Base-by-base conservation (phyloP, 2,888 invertebrate genomes). In the Drosophila trichaetosa region DNA sequence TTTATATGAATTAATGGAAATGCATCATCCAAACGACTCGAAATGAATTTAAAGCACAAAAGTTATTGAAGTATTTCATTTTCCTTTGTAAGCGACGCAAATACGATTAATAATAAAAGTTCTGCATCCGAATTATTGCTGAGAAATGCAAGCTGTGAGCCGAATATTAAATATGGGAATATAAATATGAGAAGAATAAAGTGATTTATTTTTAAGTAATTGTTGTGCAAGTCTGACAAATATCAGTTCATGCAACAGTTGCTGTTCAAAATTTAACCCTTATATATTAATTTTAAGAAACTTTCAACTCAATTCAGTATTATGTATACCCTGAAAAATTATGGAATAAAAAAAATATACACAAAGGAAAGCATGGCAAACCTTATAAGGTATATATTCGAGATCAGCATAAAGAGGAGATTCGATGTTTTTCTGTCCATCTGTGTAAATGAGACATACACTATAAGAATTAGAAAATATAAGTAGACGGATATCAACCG, bases 1-100 rank as follows among this genome's bases (percentile, higher is more conserved):
- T 85, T 86, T 86, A 85, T 88, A 90, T 86, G 71, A 88, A 85
- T 89, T 89, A 84, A 89, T 84, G 84, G 80, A 82, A 87, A 84
- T 82, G 73, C 88, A 87, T 89, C 80, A 89, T 67, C 73, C 85
- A 27, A 82, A 77, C 80, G 77, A 65, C 71, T 64, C 11, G 29
- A 65, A 81, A 81, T 87, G 70, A 89, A 85, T 86, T 85, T 86
- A 86, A 85, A 85, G 76, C 73, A 51, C 79, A 76, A 69, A 89
- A 87, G 51, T 87, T 85, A 61, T 62, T 68, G 80, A 69, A 73
- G 31, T 62, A 36, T 57, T 67, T 64, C 36, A 66, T 70, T 66
- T 51, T 40, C 42, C 42, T 24, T 36, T 34, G 33, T 18, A 27
- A 48, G 34, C 68, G 53, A 51, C 51, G 48, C 38, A 48, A 57